Evolutionary conservation across 2,113 vertebrate species (phyloP).

Genomic region (Ciconia boyciana): DNA sequence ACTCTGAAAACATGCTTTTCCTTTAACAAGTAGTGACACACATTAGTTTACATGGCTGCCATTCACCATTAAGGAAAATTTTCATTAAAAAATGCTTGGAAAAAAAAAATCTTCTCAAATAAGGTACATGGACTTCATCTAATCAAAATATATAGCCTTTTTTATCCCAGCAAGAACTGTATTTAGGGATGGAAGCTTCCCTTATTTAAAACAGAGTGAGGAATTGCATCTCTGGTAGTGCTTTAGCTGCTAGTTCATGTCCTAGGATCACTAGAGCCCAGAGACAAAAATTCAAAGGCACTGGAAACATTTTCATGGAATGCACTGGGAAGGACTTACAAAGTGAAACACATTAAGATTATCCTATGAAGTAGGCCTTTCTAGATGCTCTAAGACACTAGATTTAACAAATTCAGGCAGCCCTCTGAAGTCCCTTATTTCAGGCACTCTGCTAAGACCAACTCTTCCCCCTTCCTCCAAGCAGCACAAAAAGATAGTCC

Average conservation of each 20-base stretch:
- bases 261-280: neutral
- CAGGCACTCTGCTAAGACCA: neutral
- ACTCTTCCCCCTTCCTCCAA: neutral
- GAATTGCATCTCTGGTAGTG: neutral
- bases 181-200: neutral
- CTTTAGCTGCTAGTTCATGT: neutral
- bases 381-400: neutral
- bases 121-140: neutral
- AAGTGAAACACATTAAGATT: neutral
- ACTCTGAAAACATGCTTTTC: slow-evolving; percentile 22
- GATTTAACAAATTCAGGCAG: neutral
- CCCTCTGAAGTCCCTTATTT: neutral
- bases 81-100: neutral
- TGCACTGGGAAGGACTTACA: neutral
- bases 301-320: neutral
- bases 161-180: neutral
- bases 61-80: neutral
- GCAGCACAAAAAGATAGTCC: neutral
- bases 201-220: neutral
- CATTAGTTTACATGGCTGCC: neutral
- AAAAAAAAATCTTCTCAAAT: neutral
- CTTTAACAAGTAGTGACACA: neutral
- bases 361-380: neutral
- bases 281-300: neutral
- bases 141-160: neutral